phyloP scores from a whole-genome alignment of 2,888 invertebrate genomes.

The Cheilosia urbana region DNA sequence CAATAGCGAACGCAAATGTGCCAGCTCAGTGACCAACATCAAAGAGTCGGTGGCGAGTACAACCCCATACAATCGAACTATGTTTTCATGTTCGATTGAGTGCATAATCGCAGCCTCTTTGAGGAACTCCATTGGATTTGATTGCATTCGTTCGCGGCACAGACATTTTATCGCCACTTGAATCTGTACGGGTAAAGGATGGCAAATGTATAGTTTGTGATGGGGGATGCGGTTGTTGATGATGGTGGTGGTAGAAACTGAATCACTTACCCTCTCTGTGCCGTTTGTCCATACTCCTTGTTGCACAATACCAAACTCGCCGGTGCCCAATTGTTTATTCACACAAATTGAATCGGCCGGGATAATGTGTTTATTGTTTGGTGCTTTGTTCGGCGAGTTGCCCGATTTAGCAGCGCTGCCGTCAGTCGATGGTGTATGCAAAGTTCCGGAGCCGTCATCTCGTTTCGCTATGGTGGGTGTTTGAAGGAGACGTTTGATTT shows the following conservation, averaged over 20 bases:
- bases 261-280: conserved; percentile 90
- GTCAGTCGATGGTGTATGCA: conserved; percentile 65
- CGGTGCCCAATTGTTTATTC: conserved; percentile 97
- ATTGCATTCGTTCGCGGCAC: conserved; percentile 96
- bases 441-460: conserved; percentile 78
- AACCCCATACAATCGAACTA: conserved; percentile 98
- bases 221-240: neutral
- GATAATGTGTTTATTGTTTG: conserved; percentile 93
- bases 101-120: conserved; percentile 99
- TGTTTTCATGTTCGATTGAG: conserved; percentile 97
- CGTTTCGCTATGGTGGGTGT: conserved; percentile 83
- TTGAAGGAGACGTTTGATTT: conserved; percentile 93
- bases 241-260: neutral
- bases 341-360: conserved; percentile 95
- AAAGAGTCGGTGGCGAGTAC: conserved; percentile 95
- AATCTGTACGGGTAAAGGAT: conserved; percentile 85
- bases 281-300: conserved; percentile 99
- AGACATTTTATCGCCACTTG: conserved; percentile 99
- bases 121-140: conserved; percentile 97
- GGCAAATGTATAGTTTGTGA: conserved; percentile 4
- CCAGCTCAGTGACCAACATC: conserved; percentile 95
- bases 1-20: conserved; percentile 95
- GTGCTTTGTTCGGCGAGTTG: conserved; percentile 84
- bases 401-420: conserved; percentile 66
- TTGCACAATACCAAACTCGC: conserved; percentile 99